Evolutionary conservation across 2,797 vertebrate species (phyloP).

Genomic region (Chiloscyllium punctatum): DNA sequence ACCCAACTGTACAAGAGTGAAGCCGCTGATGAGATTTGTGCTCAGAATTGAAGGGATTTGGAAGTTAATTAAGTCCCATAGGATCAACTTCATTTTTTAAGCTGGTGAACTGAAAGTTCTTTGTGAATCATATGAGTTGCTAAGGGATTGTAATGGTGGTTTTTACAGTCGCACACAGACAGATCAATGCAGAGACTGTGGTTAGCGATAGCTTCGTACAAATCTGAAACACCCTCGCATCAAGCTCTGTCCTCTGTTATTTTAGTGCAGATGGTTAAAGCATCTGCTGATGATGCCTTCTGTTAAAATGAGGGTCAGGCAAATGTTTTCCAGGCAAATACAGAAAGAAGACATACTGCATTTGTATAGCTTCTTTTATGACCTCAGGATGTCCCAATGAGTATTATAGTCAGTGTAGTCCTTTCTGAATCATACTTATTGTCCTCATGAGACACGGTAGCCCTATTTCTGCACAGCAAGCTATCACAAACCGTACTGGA

Average conservation of each 20-base stretch:
- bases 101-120: neutral
- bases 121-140: neutral
- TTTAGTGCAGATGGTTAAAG: neutral
- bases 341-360: neutral
- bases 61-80: constrained; percentile 23
- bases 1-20: neutral
- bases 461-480: neutral
- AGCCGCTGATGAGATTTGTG: neutral
- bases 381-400: neutral
- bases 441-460: neutral
- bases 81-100: neutral
- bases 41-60: neutral
- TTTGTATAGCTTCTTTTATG: neutral
- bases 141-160: neutral
- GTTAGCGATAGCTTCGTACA: neutral
- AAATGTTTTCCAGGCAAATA: neutral
- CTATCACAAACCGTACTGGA: neutral
- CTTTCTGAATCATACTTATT: neutral
- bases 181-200: neutral
- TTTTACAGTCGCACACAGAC: neutral
- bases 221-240: neutral
- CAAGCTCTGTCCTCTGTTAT: neutral
- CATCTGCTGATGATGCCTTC: neutral
- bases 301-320: neutral
- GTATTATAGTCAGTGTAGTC: neutral